A percentile compares a stretch with the other conserved stretches of the same genome.
phyloP scores from a whole-genome alignment of 2,797 vertebrate species.

The Danio tinwini region DNA sequence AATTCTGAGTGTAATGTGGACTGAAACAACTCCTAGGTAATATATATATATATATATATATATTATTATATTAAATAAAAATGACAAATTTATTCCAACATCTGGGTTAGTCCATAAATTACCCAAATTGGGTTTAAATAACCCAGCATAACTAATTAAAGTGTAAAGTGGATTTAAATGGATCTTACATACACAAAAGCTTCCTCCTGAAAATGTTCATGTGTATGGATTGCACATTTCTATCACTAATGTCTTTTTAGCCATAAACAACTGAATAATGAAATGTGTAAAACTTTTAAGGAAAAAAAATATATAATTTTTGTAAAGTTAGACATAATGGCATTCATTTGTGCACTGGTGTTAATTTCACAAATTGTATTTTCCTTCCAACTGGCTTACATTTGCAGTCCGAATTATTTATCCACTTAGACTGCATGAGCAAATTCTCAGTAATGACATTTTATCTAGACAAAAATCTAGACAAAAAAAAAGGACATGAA shows the following conservation, averaged over 20 bases:
- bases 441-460: too few relatives aligned
- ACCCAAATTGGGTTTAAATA: too few relatives aligned
- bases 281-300: background rate
- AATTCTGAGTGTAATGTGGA: too few relatives aligned
- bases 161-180: background rate
- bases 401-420: background rate
- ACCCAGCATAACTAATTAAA: too few relatives aligned
- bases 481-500: too few relatives aligned
- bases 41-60: too few relatives aligned
- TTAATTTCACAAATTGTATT: background rate
- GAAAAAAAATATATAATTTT: background rate
- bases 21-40: too few relatives aligned
- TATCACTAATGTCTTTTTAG: background rate
- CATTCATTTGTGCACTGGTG: background rate
- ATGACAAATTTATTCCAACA: too few relatives aligned
- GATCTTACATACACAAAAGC: background rate
- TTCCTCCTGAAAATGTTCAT: background rate
- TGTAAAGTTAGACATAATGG: background rate
- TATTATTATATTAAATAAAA: too few relatives aligned
- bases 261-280: background rate
- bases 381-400: background rate
- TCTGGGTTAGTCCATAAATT: too few relatives aligned
- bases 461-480: too few relatives aligned
- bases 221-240: background rate
- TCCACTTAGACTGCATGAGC: background rate